Conservation (phyloP, 2,113 vertebrate species). For the Hypocryptadius cinnamomeus region DNA sequence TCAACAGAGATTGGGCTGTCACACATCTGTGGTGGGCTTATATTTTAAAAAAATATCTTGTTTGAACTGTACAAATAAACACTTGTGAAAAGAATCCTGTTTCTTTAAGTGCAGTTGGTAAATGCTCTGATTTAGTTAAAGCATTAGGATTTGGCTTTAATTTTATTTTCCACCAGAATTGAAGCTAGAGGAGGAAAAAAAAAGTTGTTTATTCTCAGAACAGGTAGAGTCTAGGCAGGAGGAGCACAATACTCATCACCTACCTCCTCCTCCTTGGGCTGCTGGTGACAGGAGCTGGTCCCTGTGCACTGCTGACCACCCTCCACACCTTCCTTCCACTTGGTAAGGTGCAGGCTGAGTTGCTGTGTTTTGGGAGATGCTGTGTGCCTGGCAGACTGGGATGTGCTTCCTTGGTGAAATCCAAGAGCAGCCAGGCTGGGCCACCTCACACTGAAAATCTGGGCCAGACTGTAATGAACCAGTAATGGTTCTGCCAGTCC, state of each 20-base stretch:
- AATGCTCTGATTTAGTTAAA: constrained; percentile 16
- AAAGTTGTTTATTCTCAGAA: not conserved
- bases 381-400: not conserved
- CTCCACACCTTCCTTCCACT: not conserved
- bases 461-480: not conserved
- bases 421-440: not conserved
- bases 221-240: not conserved
- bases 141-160: not conserved
- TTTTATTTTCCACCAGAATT: constrained; percentile 2
- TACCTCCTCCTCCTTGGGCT: not conserved
- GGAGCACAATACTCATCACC: not conserved
- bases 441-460: not conserved
- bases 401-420: not conserved
- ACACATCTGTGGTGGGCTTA: not conserved
- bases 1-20: not conserved
- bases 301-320: not conserved
- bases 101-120: not conserved
- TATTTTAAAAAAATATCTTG: not conserved
- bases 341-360: not conserved
- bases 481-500: not conserved
- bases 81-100: not conserved
- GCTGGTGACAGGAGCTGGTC: not conserved
- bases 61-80: constrained; percentile 14
- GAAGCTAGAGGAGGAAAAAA: not conserved
- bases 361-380: not conserved